These are phyloP conservation scores for Pinctada fucata DNA, from an alignment of 2,888 invertebrate species.

Conservation along the genomic window DNA sequence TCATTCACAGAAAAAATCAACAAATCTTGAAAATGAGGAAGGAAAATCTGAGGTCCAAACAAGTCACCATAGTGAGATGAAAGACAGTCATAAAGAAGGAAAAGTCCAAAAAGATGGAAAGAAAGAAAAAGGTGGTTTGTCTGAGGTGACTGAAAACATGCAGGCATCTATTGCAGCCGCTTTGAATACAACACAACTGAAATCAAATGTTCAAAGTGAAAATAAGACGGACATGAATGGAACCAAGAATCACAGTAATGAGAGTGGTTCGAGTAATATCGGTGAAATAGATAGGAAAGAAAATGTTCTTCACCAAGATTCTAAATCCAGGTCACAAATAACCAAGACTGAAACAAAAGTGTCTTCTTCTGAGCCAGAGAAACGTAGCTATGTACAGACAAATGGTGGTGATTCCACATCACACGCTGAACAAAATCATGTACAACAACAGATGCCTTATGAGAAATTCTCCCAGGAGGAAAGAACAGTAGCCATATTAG, in stretches of 20 bases:
- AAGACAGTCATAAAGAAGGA: not conserved
- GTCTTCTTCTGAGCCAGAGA: not conserved
- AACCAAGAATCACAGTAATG: not conserved
- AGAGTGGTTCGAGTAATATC: not conserved
- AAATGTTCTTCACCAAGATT: not conserved
- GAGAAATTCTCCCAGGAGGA: conserved; percentile 46
- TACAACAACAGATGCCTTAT: not conserved
- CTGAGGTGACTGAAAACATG: not conserved
- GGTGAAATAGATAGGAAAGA: not conserved
- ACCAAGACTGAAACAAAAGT: not conserved
- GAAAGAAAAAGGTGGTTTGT: conserved; percentile 2
- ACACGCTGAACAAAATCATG: not conserved
- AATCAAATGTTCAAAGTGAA: no score
- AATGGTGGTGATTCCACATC: not conserved
- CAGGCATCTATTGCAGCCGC: not conserved
- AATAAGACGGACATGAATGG: not conserved
- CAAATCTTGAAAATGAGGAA: not conserved
- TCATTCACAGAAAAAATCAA: not conserved
- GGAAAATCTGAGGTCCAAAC: not conserved
- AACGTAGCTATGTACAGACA: not conserved
- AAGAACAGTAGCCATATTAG: conserved; percentile 56
- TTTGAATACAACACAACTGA: not conserved
- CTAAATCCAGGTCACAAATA: not conserved
- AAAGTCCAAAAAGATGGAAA: not conserved
- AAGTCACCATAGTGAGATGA: not conserved